A percentile compares a stretch with the other conserved stretches of the same genome.
Conservation (phyloP, 1,140 invertebrate genomes). For the Sycobia sp. region DNA sequence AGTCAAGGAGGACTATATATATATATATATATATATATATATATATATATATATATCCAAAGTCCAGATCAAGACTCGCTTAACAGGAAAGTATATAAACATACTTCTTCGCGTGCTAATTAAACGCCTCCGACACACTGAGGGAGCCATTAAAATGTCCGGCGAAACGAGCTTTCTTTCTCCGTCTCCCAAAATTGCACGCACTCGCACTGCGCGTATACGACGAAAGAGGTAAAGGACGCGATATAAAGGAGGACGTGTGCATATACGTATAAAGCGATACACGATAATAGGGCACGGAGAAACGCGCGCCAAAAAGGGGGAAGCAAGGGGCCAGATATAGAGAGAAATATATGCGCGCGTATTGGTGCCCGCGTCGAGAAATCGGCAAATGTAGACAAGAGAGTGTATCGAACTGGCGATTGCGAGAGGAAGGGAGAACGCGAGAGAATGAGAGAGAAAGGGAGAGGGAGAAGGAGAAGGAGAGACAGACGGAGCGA, state of each 20-base stretch:
- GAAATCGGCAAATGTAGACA: too few species aligned
- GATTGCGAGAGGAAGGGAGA: neutral
- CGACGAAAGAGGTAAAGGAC: neutral
- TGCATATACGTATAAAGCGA: too few species aligned
- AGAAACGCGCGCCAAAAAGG: neutral
- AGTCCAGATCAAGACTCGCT: too few species aligned
- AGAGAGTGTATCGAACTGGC: too few species aligned
- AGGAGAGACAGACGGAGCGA: neutral
- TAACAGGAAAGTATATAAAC: neutral
- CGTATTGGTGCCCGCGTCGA: too few species aligned
- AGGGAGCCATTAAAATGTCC: constrained; percentile 11
- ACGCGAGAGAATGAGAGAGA: neutral
- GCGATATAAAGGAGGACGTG: neutral
- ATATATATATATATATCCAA: too few species aligned
- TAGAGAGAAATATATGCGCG: too few species aligned
- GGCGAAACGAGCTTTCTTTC: too few species aligned
- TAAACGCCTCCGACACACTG: constrained; percentile 11
- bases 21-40: too few species aligned
- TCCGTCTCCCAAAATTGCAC: constrained; percentile 6
- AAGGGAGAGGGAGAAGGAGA: neutral
- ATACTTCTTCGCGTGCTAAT: constrained; percentile 8
- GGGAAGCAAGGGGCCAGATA: neutral
- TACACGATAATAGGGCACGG: too few species aligned
- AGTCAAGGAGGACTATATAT: too few species aligned
- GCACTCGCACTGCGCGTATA: too few species aligned